A percentile compares a stretch with the other conserved stretches of the same genome.
Conservation (phyloP, 2,797 vertebrate species). For the Remorina albescens region DNA sequence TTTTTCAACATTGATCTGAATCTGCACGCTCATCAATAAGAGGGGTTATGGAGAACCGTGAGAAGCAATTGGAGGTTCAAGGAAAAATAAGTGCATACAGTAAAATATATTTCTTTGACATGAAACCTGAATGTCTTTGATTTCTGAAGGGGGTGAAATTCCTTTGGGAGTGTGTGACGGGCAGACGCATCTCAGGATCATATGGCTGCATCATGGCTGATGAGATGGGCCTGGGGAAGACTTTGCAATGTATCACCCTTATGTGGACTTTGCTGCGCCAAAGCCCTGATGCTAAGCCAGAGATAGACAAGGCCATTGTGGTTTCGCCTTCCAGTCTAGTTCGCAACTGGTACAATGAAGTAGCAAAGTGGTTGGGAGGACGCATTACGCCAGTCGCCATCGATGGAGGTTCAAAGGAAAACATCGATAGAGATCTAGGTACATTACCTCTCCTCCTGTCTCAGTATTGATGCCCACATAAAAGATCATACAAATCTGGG, state of each 20-base stretch:
- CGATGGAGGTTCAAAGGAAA: slow-evolving; percentile 94
- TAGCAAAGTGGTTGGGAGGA: slow-evolving; percentile 95
- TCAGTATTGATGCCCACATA: not conserved
- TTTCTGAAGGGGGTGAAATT: slow-evolving; percentile 93
- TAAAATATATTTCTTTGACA: not conserved
- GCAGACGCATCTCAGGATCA: slow-evolving; percentile 89
- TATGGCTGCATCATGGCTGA: slow-evolving; percentile 98
- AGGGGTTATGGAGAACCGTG: not conserved
- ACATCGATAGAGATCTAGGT: slow-evolving; percentile 93
- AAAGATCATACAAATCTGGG: not conserved
- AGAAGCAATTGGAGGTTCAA: not conserved
- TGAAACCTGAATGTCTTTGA: not conserved
- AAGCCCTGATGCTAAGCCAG: slow-evolving; percentile 92
- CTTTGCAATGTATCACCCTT: slow-evolving; percentile 94
- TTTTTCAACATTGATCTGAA: no score
- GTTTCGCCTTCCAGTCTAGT: slow-evolving; percentile 98
- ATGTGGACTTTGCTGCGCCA: slow-evolving; percentile 96
- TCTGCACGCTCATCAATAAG: not conserved
- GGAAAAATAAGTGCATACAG: not conserved
- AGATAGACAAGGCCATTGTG: slow-evolving; percentile 94
- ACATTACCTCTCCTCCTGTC: slow-evolving; percentile 6
- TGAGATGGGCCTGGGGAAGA: slow-evolving; percentile 98
- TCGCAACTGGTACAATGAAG: slow-evolving; percentile 97
- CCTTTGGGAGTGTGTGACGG: slow-evolving; percentile 97
- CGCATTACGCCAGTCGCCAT: slow-evolving; percentile 93